These are phyloP conservation scores for Littorina saxatilis DNA, from an alignment of 1,140 invertebrate species.

Conservation along the genomic window DNA sequence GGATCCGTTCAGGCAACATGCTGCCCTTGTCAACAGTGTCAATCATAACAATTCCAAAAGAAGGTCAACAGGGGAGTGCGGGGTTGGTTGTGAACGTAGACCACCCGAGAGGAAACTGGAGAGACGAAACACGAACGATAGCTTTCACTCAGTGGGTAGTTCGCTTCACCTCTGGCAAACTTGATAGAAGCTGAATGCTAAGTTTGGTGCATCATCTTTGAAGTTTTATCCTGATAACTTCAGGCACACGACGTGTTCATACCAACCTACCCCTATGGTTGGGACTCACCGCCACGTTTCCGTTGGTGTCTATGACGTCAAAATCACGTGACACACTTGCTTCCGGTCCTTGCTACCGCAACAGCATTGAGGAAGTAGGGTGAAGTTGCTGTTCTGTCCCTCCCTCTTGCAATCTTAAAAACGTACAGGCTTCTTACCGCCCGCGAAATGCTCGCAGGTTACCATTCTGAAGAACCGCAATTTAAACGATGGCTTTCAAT, in stretches of 20 bases:
- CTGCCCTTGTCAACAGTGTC: too few species aligned
- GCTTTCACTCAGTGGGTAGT: constrained; percentile 34
- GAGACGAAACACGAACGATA: constrained; percentile 19
- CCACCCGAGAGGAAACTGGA: neutral
- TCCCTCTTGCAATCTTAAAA: too few species aligned
- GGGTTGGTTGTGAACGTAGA: neutral
- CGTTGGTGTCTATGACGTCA: neutral
- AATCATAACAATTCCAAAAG: too few species aligned
- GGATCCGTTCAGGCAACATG: too few species aligned
- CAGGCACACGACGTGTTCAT: neutral
- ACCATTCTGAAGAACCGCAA: too few species aligned
- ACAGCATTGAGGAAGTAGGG: neutral
- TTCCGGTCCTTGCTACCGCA: neutral
- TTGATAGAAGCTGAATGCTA: neutral
- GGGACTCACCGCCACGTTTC: too few species aligned
- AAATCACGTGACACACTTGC: neutral
- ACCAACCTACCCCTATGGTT: too few species aligned
- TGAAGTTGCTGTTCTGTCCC: too few species aligned
- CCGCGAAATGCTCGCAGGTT: too few species aligned
- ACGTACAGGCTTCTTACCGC: too few species aligned
- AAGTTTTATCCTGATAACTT: neutral
- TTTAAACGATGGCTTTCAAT: too few species aligned
- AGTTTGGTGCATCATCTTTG: neutral
- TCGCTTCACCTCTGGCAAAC: constrained; percentile 34
- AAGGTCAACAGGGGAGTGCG: too few species aligned